These are phyloP conservation scores for Luscinia megarhynchos DNA, from an alignment of 2,797 vertebrate genomes.

Conservation along the genomic window DNA sequence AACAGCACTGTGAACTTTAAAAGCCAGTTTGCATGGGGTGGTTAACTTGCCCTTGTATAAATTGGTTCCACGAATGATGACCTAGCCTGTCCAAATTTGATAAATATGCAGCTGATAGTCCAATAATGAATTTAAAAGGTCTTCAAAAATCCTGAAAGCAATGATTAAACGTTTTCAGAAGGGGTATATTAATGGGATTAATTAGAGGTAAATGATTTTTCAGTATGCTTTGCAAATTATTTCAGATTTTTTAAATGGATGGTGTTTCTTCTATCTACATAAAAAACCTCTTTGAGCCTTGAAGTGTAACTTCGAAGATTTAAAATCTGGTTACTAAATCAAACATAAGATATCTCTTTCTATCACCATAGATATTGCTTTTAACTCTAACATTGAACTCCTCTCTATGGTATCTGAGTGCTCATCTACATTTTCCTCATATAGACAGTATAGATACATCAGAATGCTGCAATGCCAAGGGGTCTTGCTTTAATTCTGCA, in stretches of 20 bases:
- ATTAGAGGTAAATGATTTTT: slow-evolving; percentile 23
- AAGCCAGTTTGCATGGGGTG: slow-evolving; percentile 72
- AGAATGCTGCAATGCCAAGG: rapidly evolving
- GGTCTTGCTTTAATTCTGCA: not conserved
- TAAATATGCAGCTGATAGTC: slow-evolving; percentile 36
- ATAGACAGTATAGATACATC: not conserved
- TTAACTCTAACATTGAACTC: not conserved
- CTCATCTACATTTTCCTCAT: not conserved
- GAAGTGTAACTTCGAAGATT: not conserved
- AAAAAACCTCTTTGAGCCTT: not conserved
- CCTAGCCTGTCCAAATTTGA: slow-evolving; percentile 53
- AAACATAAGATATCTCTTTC: not conserved
- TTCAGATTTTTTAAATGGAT: not conserved
- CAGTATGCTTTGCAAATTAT: slow-evolving; percentile 32
- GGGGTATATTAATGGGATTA: not conserved
- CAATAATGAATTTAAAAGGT: slow-evolving; percentile 65
- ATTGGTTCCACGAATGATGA: slow-evolving; percentile 64
- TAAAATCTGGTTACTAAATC: not conserved
- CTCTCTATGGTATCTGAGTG: not conserved
- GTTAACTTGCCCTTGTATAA: slow-evolving; percentile 67
- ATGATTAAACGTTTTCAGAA: slow-evolving; percentile 37
- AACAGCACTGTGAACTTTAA: slow-evolving; percentile 72
- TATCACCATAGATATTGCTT: not conserved
- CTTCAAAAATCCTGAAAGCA: slow-evolving; percentile 43
- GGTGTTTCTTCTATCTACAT: not conserved